Base-by-base conservation (phyloP, 2,113 vertebrate genomes). In the Larimichthys polyactis region DNA sequence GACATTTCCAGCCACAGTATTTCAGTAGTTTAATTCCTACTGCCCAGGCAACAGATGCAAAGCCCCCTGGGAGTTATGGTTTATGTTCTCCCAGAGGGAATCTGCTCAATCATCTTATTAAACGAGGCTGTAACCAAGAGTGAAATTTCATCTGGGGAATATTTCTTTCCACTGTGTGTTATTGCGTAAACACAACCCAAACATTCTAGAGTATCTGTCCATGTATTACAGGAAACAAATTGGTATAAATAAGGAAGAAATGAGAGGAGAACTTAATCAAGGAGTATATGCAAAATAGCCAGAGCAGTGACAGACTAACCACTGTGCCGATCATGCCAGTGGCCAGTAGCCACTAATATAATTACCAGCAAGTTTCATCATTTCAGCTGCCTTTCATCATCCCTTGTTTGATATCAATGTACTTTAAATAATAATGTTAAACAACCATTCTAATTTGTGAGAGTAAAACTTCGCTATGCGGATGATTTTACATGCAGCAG, bases 31-130 rank as follows among this genome's bases (percentile, higher is more conserved):
- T 48, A 8, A 43, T 20, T 69, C 20, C n/a, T 57, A 20, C 22
- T 81, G 55, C 40, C 74, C 57, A 57, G 17, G 52, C 71, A 58
- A 75, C 77, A 84, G 71, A 83, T 79, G 71, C 79, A 79, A 78
- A 83, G 68, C 49, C 63, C 62, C 27, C 8, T 75, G 75, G 75
- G 85, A 87, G 36, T 36, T 78, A 68, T 12, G 36, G 65, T 86
- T 79, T 75, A 68, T 67, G 83, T 84, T 52, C 49, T 71, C 69
- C 11, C 66, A 58, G 11, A 71, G 80, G 54, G 66, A 70, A 73
- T 64, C 2, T 3, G 27, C 71, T 84, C 55, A 73, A 78, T 82
- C 71, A 69, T 72, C 66, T 79, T 40, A 81, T 86, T 87, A 76
- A 76, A 74, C 15, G 2, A 60, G n/a, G 65, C 74, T 68, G 24